Conservation (phyloP, 1,140 invertebrate genomes). For the Adoxophyes honmai region DNA sequence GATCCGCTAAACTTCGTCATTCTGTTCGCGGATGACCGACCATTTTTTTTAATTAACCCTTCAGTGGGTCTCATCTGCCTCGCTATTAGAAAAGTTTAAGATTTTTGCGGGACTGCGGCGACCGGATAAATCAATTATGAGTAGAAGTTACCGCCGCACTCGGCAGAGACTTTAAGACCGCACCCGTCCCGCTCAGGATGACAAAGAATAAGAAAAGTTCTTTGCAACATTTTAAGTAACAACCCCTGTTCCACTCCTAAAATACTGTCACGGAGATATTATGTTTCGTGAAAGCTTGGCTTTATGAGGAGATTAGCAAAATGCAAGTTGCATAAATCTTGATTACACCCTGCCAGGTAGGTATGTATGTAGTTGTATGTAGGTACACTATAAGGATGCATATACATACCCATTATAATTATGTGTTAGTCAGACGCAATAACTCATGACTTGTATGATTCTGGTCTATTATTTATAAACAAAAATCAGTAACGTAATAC, state of each 20-base stretch:
- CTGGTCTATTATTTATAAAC: no score
- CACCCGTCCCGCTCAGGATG: background rate
- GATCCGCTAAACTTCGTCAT: constrained; percentile 74
- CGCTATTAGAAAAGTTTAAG: constrained; percentile 49
- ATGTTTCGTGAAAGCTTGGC: background rate
- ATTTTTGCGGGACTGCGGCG: constrained; percentile 33
- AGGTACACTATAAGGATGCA: no score
- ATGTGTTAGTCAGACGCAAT: no score
- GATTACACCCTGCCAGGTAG: no score
- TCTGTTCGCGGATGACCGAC: constrained; percentile 62
- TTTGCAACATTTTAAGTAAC: background rate
- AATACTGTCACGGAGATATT: constrained; percentile 5
- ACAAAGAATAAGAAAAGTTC: constrained; percentile 12
- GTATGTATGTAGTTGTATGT: no score
- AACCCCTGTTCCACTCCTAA: constrained; percentile 4
- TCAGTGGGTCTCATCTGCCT: constrained; percentile 51
- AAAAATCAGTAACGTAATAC: no score
- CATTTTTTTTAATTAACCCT: constrained; percentile 74
- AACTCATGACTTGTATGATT: no score
- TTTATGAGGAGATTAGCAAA: no score
- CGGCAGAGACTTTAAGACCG: constrained; percentile 16
- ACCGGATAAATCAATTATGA: constrained; percentile 61
- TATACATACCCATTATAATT: no score
- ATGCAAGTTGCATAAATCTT: no score
- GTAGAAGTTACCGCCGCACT: constrained; percentile 25